These are phyloP conservation scores for Sinhomidia bicolor DNA, from an alignment of 2,888 invertebrate genomes.

Conservation along the genomic window DNA sequence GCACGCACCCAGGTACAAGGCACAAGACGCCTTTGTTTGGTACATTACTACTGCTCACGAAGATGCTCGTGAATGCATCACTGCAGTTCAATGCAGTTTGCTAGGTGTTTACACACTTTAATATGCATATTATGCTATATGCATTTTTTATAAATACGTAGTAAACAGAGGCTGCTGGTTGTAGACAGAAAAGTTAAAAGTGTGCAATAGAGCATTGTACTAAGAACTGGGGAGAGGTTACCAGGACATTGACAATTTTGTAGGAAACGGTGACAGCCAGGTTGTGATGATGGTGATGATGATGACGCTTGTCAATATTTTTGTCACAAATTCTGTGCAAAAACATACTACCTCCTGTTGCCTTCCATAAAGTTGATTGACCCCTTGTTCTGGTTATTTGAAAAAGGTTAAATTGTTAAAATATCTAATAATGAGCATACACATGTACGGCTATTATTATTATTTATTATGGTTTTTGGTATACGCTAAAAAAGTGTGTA, in stretches of 20 bases:
- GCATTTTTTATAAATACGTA: slow-evolving; percentile 29
- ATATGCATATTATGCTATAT: slow-evolving; percentile 19
- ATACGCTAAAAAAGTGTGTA: neutral
- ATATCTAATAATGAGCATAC: slow-evolving; percentile 25
- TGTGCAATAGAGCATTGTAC: slow-evolving; percentile 66
- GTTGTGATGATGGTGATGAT: slow-evolving; percentile 50
- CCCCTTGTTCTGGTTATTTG: slow-evolving; percentile 69
- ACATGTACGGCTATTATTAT: neutral
- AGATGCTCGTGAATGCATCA: slow-evolving; percentile 43
- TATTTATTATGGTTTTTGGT: slow-evolving; percentile 21
- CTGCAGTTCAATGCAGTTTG: slow-evolving; percentile 59
- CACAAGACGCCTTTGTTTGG: neutral
- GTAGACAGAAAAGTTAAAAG: slow-evolving; percentile 9
- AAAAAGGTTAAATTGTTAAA: slow-evolving; percentile 67
- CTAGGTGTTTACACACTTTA: slow-evolving; percentile 22
- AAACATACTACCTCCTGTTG: slow-evolving; percentile 50
- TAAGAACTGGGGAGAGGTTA: slow-evolving; percentile 71
- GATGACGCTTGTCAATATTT: slow-evolving; percentile 65
- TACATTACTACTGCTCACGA: neutral
- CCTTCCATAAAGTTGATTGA: slow-evolving; percentile 67
- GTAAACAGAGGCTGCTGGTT: neutral
- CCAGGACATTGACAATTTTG: slow-evolving; percentile 74
- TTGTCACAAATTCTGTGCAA: slow-evolving; percentile 62
- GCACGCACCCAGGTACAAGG: too few relatives aligned
- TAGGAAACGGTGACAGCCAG: slow-evolving; percentile 72